Conservation (phyloP, 2,113 vertebrate species). For the Pomatostomus ruficeps region DNA sequence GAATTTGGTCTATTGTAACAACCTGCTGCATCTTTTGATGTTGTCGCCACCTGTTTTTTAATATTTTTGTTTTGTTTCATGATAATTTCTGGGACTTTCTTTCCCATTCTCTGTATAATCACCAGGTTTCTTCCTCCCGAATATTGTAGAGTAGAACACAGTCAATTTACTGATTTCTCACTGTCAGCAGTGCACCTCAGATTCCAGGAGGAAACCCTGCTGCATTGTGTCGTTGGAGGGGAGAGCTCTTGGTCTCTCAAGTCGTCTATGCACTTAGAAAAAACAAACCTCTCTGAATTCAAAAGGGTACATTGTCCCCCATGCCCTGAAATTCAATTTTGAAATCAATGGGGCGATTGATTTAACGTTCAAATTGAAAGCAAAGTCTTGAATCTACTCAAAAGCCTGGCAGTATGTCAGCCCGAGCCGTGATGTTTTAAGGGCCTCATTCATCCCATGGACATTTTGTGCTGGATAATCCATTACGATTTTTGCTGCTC, state of each 20-base stretch:
- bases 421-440: not conserved
- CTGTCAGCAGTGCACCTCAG: not conserved
- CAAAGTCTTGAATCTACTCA: not conserved
- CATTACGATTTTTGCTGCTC: conserved; percentile 25
- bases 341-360: not conserved
- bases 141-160: not conserved
- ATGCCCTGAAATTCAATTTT: not conserved
- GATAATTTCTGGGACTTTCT: not conserved
- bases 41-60: not conserved
- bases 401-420: conserved; percentile 18
- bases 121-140: not conserved
- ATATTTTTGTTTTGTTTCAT: not conserved
- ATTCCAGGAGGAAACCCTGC: not conserved
- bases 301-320: not conserved
- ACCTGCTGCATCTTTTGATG: not conserved
- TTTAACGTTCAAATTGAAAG: conserved; percentile 3
- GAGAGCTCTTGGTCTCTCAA: not conserved
- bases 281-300: not conserved
- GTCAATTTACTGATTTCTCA: not conserved
- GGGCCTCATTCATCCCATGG: conserved; percentile 9
- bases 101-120: not conserved
- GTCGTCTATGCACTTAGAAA: not conserved
- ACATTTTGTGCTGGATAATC: conserved; percentile 20
- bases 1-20: not conserved
- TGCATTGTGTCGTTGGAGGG: not conserved